These are phyloP conservation scores for Orius insidiosus DNA, from an alignment of 1,140 invertebrate genomes.

Conservation along the genomic window DNA sequence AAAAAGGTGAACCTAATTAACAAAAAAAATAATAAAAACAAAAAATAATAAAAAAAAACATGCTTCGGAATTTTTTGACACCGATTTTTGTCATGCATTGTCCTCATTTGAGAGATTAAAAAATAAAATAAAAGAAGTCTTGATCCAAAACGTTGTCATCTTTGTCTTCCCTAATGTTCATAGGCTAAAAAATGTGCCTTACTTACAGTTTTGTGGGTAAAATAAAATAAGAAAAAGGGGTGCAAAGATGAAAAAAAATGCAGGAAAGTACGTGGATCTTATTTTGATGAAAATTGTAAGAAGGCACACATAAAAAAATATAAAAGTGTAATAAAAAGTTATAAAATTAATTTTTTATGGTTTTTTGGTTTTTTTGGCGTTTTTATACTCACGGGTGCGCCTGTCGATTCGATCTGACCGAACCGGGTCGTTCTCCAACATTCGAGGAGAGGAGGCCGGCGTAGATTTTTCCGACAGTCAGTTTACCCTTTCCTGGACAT, in stretches of 20 bases:
- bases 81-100: slow-evolving; percentile 4
- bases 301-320: not conserved
- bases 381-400: slow-evolving; percentile 56
- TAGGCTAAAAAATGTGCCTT: not conserved
- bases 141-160: not conserved
- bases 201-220: not conserved
- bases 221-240: not conserved
- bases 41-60: not conserved
- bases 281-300: slow-evolving; percentile 1
- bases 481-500: slow-evolving; percentile 48
- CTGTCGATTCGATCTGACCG: slow-evolving; percentile 60
- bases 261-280: not conserved
- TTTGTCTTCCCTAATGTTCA: not conserved
- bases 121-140: too few relatives aligned
- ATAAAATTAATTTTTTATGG: slow-evolving; percentile 1
- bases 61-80: slow-evolving; percentile 8
- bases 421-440: slow-evolving; percentile 89
- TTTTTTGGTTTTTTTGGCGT: slow-evolving; percentile 7
- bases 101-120: too few relatives aligned
- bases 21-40: slow-evolving; percentile 6
- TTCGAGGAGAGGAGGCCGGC: slow-evolving; percentile 86
- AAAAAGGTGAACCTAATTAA: slow-evolving; percentile 8
- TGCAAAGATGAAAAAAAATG: too few relatives aligned
- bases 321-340: too few relatives aligned
- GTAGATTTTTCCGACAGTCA: slow-evolving; percentile 98